Evolutionary conservation across 1,140 invertebrate genomes (phyloP).

Genomic region (Caenorhabditis latens): DNA sequence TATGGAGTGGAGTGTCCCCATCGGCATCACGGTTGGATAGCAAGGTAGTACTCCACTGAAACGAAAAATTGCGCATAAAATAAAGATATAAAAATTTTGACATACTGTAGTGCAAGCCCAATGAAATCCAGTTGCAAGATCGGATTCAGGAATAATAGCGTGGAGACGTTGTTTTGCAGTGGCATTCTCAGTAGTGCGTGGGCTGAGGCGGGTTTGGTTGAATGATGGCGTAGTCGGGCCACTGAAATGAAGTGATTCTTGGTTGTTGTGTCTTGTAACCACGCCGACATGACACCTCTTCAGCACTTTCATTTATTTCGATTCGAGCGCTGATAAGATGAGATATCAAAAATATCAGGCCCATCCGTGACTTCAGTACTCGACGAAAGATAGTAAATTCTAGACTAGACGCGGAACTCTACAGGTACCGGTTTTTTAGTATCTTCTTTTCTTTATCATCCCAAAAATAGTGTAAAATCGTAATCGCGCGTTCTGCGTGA

Average conservation of each 20-base stretch:
- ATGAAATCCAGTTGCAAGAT: slow-evolving; percentile 76
- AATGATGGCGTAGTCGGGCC: slow-evolving; percentile 61
- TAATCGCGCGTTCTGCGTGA: not conserved
- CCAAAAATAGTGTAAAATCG: slow-evolving; percentile 25
- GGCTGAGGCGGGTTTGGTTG: slow-evolving; percentile 53
- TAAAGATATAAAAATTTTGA: not conserved
- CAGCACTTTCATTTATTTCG: not conserved
- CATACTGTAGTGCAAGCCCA: slow-evolving; percentile 73
- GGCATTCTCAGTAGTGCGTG: slow-evolving; percentile 51
- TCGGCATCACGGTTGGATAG: slow-evolving; percentile 74
- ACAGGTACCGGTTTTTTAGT: slow-evolving; percentile 9
- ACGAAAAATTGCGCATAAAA: not conserved
- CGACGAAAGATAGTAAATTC: no score
- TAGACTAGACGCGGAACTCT: slow-evolving; percentile 11
- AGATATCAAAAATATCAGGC: not conserved
- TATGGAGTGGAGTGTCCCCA: slow-evolving; percentile 75
- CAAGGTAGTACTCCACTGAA: slow-evolving; percentile 69
- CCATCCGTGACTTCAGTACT: not conserved
- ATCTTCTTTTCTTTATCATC: not conserved
- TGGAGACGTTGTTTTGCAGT: slow-evolving; percentile 72
- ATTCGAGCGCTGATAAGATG: not conserved
- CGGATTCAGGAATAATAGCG: slow-evolving; percentile 71
- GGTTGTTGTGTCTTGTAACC: slow-evolving; percentile 7
- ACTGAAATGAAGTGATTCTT: slow-evolving; percentile 28
- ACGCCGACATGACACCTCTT: slow-evolving; percentile 2